Percentiles rank a stretch among this genome's conserved stretches.
Evolutionary conservation across 2,888 invertebrate genomes (phyloP).

Genomic region (Sminthurides aquaticus): DNA sequence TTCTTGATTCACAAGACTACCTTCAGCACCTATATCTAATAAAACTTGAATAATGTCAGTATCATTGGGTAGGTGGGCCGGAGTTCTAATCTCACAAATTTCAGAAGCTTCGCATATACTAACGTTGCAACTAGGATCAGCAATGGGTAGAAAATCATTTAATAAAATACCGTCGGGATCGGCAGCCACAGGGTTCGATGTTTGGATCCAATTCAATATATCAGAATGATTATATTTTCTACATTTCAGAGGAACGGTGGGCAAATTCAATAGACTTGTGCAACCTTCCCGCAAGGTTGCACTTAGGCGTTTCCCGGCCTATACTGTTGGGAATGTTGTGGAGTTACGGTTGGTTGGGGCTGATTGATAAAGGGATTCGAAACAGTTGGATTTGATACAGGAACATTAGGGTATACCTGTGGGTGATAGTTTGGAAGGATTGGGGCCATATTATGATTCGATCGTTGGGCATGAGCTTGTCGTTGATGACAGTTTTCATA

Average conservation of each 20-base stretch:
- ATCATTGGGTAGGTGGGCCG: background rate
- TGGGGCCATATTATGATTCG: background rate
- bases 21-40: background rate
- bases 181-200: background rate
- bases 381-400: background rate
- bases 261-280: background rate
- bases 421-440: no score
- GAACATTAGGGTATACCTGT: background rate
- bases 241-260: background rate
- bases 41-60: background rate
- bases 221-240: background rate
- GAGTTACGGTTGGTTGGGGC: background rate
- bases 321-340: background rate
- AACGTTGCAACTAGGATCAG: background rate
- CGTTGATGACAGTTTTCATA: no score
- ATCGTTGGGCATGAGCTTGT: no score
- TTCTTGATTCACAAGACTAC: background rate
- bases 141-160: no score
- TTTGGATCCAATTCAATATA: background rate
- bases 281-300: background rate
- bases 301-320: slow-evolving; percentile 1
- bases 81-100: background rate
- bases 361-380: background rate
- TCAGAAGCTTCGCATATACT: background rate
- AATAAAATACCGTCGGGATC: background rate